These are phyloP conservation scores for Rhabdornis inornatus DNA, from an alignment of 2,113 vertebrate species.

Conservation along the genomic window DNA sequence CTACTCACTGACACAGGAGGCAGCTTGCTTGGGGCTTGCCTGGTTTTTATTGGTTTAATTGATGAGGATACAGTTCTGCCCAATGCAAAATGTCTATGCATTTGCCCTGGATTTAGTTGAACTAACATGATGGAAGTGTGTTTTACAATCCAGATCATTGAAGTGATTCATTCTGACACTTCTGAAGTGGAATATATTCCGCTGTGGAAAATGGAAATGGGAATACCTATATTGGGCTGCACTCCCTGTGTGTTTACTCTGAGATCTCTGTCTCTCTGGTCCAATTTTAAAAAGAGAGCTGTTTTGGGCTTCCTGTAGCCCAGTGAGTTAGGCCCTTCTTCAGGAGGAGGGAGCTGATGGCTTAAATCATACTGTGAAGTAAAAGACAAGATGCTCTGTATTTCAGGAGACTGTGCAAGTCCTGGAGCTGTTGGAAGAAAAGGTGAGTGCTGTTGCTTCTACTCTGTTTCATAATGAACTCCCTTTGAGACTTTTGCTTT, in stretches of 20 bases:
- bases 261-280: neutral
- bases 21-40: neutral
- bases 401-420: neutral
- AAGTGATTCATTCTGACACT: neutral
- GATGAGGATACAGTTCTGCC: neutral
- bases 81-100: neutral
- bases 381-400: neutral
- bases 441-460: neutral
- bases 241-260: neutral
- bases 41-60: neutral
- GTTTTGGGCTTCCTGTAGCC: neutral
- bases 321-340: neutral
- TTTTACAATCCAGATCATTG: neutral
- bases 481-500: neutral
- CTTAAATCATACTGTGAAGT: neutral
- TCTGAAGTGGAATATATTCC: neutral
- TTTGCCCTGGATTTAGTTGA: neutral
- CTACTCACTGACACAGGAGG: neutral
- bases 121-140: neutral
- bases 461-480: neutral
- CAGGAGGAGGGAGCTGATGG: neutral
- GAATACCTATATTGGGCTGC: neutral
- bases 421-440: neutral
- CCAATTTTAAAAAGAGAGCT: neutral
- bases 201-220: neutral